Evolutionary conservation across 2,888 invertebrate genomes (phyloP), one percentile per base, ranked within the genome.

Genomic region (Oxytorus armatus): DNA sequence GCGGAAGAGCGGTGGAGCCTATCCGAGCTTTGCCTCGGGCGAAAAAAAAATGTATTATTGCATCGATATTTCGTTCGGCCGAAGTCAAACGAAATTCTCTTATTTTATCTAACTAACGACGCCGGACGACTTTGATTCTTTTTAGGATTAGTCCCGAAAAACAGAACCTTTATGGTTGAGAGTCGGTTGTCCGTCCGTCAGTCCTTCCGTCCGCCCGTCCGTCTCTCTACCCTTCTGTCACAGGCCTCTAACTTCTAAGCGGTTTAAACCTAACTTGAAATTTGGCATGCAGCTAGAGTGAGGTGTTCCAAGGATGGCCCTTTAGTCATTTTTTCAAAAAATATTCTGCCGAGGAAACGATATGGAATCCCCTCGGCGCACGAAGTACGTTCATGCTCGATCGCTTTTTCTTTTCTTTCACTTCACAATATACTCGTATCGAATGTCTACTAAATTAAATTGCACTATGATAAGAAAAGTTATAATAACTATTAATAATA

Each of bases 381-480:
- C n/a, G n/a, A 16, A 25, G n/a, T n/a, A n/a, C n/a, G n/a, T n/a
- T n/a, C n/a, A 33, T 57, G 10, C 55, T 14, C 21, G 1, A 47
- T 1, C 10, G 1, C 3, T 5, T 14, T 16, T 21, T 23, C 66
- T 25, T 51, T 55, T 33, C 53, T 23, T 29, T 72, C 69, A 36
- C n/a, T 66, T 29, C 42, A 33, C 44, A 55, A 44, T 63, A 51
- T 36, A 61, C 47, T 53, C 70, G 74, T 57, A 70, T 73, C 72
- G 68, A 73, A 77, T n/a, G n/a, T 77, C 68, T 65, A 68, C 14
- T 57, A 42, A 61, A 65, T 68, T 55, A 65, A 49, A 57, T 65
- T 44, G 49, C 47, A n/a, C 47, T 65, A 65, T 55, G 33, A 16
- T 63, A 39, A 16, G 23, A 33, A 11, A 55, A 16, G 55, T 73